Evolutionary conservation across 2,888 invertebrate species (phyloP), one percentile per base, ranked within the genome.

Genomic region (Mesorhabditis belari): DNA sequence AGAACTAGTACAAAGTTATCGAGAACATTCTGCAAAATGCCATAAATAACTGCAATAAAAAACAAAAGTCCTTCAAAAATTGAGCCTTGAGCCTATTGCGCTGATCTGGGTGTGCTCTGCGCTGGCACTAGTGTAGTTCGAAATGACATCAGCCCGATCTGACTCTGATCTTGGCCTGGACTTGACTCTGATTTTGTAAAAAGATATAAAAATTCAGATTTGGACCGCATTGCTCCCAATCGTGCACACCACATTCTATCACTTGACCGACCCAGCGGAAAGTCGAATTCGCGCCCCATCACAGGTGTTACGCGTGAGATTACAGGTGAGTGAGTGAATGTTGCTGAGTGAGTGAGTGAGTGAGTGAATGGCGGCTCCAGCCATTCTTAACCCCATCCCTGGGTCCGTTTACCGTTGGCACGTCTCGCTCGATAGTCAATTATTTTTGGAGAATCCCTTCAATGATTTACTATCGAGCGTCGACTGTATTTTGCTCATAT

Each of bases 171-270:
- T n/a, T n/a, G n/a, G 25, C 25, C 3, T 53, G 21, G n/a, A 24
- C 25, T 25, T 56, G 35, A 56, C 9, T 55, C 23, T 26, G 6
- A 17, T 49, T 9, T 29, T 28, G 17, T 56, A 19, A 19, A 5
- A 56, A 56, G 6, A 50, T 5, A 50, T 4, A n/a, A 27, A 25
- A 26, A 49, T 49, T 53, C 23, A 59, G 65, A 26, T 71, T 0
- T 69, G 71, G 71, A 57, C 64, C 5, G 67, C 75, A 2, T 62
- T 69, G 23, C 72, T 75, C 62, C 77, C 76, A 3, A 71, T 77
- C 5, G 51, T 74, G 12, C 57, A 66, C 61, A 66, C 67, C 57
- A 51, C 67, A 12, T 54, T 61, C 35, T 49, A 61, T 21, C 66
- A 69, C 29, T 59, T 62, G 51, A 21, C 60, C 0, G 50, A 64